Base-by-base conservation (phyloP, 2,888 invertebrate genomes). In the Pheosia tremula region DNA sequence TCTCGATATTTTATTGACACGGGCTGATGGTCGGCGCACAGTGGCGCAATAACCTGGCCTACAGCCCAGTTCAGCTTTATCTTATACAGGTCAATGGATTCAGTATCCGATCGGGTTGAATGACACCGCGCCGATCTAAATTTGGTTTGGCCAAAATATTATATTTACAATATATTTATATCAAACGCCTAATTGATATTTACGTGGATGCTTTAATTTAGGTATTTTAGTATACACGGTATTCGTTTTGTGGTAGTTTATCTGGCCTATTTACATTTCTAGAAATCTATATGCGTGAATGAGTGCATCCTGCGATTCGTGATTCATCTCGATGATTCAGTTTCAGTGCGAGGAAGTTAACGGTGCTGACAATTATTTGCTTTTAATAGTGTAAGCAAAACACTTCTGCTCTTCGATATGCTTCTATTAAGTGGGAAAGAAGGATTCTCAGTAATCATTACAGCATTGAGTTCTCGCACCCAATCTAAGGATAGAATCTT, bases 81-180 rank as follows among this genome's bases (percentile, higher is more conserved):
- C 86, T 81, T 71, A 66, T 68, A 68, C 84, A 76, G 88, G 85
- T 88, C 89, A 87, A 83, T 77, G 84, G 70, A 83, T 81, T 77
- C 75, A 68, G 64, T 75, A 75, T 75, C 73, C 77, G 72, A 72
- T 56, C 64, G 77, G 74, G 85, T 78, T 86, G 82, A 86, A 82
- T 67, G 82, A 77, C 85, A 81, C 69, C 66, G 63, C 54, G 61
- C 56, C 65, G 66, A 58, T 75, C 79, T 82, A 83, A 82, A 82
- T 82, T 75, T 81, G 80, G 75, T 67, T 72, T 79, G 80, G 71
- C 80, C 81, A 78, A 83, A 81, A 81, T 81, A 66, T 75, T 69
- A 62, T 60, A 58, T 57, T 61, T 64, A 54, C 49, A 65, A 69
- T 7, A 60, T 54, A 69, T 67, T 64, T 63, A 75, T 78, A 76